These are phyloP conservation scores for Procambarus clarkii DNA, from an alignment of 1,140 invertebrate genomes.

Conservation along the genomic window DNA sequence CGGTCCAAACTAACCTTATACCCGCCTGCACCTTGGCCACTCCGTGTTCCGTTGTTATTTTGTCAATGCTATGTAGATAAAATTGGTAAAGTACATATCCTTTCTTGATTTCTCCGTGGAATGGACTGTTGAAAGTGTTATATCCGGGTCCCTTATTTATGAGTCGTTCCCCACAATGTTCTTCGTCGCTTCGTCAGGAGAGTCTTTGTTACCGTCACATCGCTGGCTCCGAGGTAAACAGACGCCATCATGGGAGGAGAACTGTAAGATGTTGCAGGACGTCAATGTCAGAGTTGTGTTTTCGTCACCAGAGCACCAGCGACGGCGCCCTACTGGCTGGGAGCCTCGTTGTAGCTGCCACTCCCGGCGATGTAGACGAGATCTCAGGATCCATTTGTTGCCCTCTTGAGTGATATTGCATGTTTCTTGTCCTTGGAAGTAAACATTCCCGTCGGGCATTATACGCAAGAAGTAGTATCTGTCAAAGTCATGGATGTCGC, in stretches of 20 bases:
- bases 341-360: background rate
- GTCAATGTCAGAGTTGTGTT: constrained; percentile 31
- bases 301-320: background rate
- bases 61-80: background rate
- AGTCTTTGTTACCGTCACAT: constrained; percentile 24
- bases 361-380: background rate
- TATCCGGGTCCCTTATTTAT: constrained; percentile 8
- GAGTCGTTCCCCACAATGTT: background rate
- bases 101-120: background rate
- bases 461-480: constrained; percentile 14
- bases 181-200: constrained; percentile 35
- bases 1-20: background rate
- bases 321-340: constrained; percentile 8
- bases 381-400: background rate
- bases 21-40: background rate
- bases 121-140: background rate
- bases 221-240: constrained; percentile 28
- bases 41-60: constrained; percentile 29
- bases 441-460: background rate
- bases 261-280: constrained; percentile 30
- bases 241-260: constrained; percentile 56
- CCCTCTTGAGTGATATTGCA: constrained; percentile 4
- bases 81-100: background rate
- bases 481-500: constrained; percentile 23
- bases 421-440: constrained; percentile 23